Conservation (phyloP, 2,888 invertebrate genomes). For the Ommatoiulus sabulosus region DNA sequence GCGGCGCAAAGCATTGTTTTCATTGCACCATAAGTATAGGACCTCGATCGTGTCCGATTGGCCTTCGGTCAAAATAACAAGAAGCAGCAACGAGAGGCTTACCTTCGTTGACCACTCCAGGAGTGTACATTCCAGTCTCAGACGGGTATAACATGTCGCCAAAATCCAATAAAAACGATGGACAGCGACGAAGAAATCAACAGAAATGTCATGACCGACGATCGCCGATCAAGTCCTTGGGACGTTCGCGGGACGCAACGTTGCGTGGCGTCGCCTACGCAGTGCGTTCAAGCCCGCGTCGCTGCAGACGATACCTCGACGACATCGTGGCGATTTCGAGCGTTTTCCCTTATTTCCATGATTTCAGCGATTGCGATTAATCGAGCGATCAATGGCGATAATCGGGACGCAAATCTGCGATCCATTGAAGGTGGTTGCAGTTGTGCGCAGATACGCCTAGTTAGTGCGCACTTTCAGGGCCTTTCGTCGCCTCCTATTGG, state of each 20-base stretch:
- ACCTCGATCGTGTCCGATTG: not conserved
- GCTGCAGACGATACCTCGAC: not conserved
- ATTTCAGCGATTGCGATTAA: not conserved
- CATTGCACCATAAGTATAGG: not conserved
- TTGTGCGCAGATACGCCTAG: not conserved
- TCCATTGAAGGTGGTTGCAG: not conserved
- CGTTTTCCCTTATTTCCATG: not conserved
- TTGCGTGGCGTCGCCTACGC: not conserved
- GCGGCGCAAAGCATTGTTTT: not conserved
- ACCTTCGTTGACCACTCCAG: slow-evolving; percentile 57
- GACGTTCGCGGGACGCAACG: not conserved
- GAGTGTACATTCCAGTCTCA: slow-evolving; percentile 56
- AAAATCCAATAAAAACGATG: slow-evolving; percentile 22
- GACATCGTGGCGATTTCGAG: not conserved
- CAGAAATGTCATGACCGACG: not conserved
- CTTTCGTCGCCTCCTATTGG: not conserved
- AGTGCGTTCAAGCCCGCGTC: not conserved
- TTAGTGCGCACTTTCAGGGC: slow-evolving; percentile 24
- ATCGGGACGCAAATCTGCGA: not conserved
- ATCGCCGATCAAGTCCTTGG: not conserved
- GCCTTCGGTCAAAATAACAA: not conserved
- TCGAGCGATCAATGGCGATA: not conserved
- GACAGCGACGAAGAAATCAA: not conserved
- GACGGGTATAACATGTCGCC: slow-evolving; percentile 55
- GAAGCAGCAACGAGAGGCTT: not conserved